Conservation (phyloP, 2,113 vertebrate genomes). For the Ardeotis arabs region DNA sequence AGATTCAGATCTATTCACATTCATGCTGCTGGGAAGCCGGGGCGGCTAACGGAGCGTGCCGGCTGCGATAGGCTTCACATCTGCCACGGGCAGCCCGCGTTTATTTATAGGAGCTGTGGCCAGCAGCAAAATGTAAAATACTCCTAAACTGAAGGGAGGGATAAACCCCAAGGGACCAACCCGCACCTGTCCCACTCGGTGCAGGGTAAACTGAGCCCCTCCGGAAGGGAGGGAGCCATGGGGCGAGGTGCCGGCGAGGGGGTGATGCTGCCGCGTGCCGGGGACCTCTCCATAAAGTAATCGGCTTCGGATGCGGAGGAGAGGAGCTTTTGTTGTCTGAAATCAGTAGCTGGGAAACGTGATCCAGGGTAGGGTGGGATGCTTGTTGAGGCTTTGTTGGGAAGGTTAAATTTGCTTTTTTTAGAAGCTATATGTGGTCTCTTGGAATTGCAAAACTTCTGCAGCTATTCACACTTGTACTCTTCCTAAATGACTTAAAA, state of each 20-base stretch:
- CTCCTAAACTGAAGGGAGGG: not conserved
- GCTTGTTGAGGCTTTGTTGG: slow-evolving; percentile 5
- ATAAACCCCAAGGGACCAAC: not conserved
- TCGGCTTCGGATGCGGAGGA: not conserved
- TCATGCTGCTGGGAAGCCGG: not conserved
- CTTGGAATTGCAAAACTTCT: slow-evolving; percentile 59
- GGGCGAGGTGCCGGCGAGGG: not conserved
- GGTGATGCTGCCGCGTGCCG: not conserved
- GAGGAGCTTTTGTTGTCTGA: not conserved
- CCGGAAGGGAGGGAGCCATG: not conserved
- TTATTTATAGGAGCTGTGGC: slow-evolving; percentile 45
- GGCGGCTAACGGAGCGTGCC: not conserved
- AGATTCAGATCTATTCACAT: not conserved
- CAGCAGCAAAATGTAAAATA: not conserved
- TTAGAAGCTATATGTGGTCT: slow-evolving; percentile 30
- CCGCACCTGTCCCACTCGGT: not conserved
- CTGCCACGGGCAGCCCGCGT: slow-evolving; percentile 1
- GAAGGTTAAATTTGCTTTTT: slow-evolving; percentile 44
- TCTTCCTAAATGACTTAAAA: slow-evolving; percentile 49
- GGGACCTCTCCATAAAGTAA: not conserved
- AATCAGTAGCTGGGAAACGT: not conserved
- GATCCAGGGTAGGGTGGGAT: not conserved
- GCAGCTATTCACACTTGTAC: slow-evolving; percentile 48
- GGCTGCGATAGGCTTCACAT: slow-evolving; percentile 7
- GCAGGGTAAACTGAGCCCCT: not conserved